Base-by-base conservation (phyloP, 2,797 vertebrate genomes). In the Menidia menidia region DNA sequence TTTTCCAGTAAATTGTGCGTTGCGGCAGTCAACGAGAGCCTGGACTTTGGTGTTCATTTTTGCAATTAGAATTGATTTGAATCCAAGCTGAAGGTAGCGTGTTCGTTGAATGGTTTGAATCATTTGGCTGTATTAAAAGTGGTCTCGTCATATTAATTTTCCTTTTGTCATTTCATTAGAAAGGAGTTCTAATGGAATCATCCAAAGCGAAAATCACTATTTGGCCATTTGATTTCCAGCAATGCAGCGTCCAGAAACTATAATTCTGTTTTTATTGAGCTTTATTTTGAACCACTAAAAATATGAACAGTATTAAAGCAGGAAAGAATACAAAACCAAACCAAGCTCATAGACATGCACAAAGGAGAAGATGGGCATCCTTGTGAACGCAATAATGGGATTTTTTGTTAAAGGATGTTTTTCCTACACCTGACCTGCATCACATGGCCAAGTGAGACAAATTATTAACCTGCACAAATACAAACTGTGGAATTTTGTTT, bases 21-120 rank as follows among this genome's bases (percentile, higher is more conserved):
- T 63, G 5, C 30, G 25, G 52, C 39, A 43, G 39, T 63, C 56
- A 16, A 33, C 68, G 59, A 32, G 32, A 62, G 57, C 9, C 6
- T 52, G 25, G 6, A 14, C 51, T 19, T 66, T 50, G 35, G 11
- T 4, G 1, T 18, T 44, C 19, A 35, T 12, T 50, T 78, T 61
- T 47, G 44, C 18, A 31, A 54, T 68, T 57, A 30, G 62, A 62
- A 68, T 73, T 32, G 33, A 77, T 75, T 79, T 53, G 11, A 45
- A 60, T 60, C 14, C 51, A 52, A 57, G 35, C 35, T 57, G 18
- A 1, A 0, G 16, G 58, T 25, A 14, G 42, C 10, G 13, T 15
- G 33, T 39, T 31, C 2, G 16, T 25, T 32, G n/a, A 43, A 12
- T 44, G 15, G 52, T 54, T 71, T 41, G 12, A 61, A 57, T 75